Conservation (phyloP, 2,888 invertebrate genomes). For the Rhogogaster chlorosoma region DNA sequence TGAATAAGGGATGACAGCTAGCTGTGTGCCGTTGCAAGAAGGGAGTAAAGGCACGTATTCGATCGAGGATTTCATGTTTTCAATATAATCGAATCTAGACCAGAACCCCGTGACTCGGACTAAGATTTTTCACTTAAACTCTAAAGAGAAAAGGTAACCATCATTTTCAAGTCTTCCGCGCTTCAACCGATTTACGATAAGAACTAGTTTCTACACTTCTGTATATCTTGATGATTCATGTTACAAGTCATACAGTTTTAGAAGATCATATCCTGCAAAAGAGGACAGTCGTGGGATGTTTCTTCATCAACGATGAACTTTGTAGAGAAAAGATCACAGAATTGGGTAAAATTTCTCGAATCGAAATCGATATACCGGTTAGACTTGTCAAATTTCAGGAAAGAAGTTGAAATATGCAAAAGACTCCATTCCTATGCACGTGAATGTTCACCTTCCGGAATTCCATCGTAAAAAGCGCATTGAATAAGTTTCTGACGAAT, state of each 20-base stretch:
- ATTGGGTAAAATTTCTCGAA: neutral
- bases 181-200: neutral
- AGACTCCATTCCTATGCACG: neutral
- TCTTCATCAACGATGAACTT: neutral
- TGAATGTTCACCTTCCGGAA: neutral
- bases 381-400: too few relatives aligned
- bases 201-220: neutral
- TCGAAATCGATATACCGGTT: neutral
- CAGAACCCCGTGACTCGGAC: neutral
- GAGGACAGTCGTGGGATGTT: neutral
- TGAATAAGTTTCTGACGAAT: neutral
- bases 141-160: neutral
- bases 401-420: neutral
- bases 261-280: neutral
- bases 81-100: neutral
- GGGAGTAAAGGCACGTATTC: constrained; percentile 28
- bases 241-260: neutral
- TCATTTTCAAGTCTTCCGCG: neutral
- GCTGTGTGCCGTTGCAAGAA: neutral
- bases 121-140: neutral
- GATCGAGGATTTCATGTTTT: constrained; percentile 26
- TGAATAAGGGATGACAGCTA: constrained; percentile 37
- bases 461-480: neutral
- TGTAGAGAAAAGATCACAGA: neutral
- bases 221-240: neutral